Conservation (phyloP, 2,888 invertebrate species). For the Amblyjoppa proteus region DNA sequence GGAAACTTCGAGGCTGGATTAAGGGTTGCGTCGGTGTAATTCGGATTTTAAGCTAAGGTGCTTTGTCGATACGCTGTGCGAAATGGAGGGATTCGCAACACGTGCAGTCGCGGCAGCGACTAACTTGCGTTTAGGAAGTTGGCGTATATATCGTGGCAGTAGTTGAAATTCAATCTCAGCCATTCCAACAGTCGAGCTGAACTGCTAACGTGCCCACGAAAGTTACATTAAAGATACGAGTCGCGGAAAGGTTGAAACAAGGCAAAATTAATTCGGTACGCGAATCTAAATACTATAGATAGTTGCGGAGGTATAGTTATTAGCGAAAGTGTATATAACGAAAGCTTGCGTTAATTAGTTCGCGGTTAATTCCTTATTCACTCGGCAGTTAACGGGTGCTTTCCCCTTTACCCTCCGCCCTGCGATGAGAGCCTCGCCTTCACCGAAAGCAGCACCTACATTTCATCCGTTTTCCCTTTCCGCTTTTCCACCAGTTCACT, state of each 20-base stretch:
- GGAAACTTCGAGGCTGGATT: not conserved
- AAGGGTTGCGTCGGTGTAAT: conserved; percentile 1
- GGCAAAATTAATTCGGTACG: conserved; percentile 30
- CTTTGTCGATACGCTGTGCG: not conserved
- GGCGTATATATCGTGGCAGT: not conserved
- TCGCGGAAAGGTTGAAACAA: not conserved
- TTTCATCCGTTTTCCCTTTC: conserved; percentile 43
- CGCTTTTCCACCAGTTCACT: conserved; percentile 20
- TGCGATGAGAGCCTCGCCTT: conserved; percentile 7
- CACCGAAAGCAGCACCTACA: conserved; percentile 31
- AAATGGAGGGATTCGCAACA: not conserved
- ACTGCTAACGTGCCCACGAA: conserved; percentile 19
- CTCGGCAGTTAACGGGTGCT: conserved; percentile 51
- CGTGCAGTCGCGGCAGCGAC: not conserved
- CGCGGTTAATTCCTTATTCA: conserved; percentile 72
- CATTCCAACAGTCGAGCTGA: conserved; percentile 11
- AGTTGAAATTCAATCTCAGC: conserved; percentile 39
- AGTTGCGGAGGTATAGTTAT: conserved; percentile 32
- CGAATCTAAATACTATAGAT: conserved; percentile 18
- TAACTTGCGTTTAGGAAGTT: conserved; percentile 14
- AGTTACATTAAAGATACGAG: conserved; percentile 20
- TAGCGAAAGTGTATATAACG: conserved; percentile 61
- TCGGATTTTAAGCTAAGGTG: not conserved
- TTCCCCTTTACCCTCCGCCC: not conserved
- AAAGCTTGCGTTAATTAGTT: conserved; percentile 73